Evolutionary conservation across 2,113 vertebrate species (phyloP), one percentile per base, ranked within the genome.

Genomic region (Zosterops borbonicus): DNA sequence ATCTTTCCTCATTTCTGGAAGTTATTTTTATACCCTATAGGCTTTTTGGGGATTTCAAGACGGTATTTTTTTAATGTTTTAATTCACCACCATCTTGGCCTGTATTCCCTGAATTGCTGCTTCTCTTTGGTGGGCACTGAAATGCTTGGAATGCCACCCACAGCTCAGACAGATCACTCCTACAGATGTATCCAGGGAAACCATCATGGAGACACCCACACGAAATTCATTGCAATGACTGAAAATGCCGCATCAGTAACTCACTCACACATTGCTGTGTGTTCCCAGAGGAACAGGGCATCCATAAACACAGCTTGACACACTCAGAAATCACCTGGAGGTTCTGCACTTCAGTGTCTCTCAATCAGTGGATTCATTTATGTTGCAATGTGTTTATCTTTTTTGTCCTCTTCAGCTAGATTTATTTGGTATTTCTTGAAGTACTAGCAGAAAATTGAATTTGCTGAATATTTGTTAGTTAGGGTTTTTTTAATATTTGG

Each of bases 71-170:
- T 5, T 5, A 1, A 16, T 29, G 42, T 63, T 92, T 67, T 59
- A 52, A 65, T 89, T 78, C 52, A 53, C 42, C 25, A 59, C 55
- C 29, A 52, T 60, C 41, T 65, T 89, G 74, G 74, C 52, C 33
- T 31, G 19, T 60, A 9, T 74, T 64, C 64, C 33, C 68, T 82
- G 39, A 93, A 75, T 64, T 68, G 29, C 79, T 55, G 22, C 59
- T 78, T 56, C 73, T 92, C 46, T 87, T 92, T 5, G 18, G 29
- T 4, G 2, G 68, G 18, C 35, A 24, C 2, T 44, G 68, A 90
- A 94, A 79, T 79, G 73, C 86, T 89, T 53, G 94, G 88, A 96
- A 96, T 94, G 92, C 92, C 86, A 92, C 87, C 91, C 71, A 47
- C 78, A 55, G 68, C 79, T 83, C 93, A 77, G 91, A 68, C 25